Base-by-base conservation (phyloP, 1,140 invertebrate genomes). In the Macrobrachium nipponense region DNA sequence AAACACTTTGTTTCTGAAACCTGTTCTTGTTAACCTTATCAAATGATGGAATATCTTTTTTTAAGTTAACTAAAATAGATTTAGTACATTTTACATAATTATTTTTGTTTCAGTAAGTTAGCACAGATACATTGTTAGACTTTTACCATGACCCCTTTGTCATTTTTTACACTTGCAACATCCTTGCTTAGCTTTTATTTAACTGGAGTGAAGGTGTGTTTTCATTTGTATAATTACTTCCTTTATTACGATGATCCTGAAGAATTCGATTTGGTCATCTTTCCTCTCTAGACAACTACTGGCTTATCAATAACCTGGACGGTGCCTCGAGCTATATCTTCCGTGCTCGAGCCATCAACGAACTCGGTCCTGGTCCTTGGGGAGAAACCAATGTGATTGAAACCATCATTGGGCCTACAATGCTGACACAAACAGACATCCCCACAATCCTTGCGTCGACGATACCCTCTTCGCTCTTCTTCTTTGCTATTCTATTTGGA, bases 271-370 rank as follows among this genome's bases (percentile, higher is more conserved):
- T 2, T 59, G 58, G 11, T n/a, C 58, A 62, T 44, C 20, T 83
- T 44, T 64, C 27, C 60, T 86, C 90, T 91, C 23, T 89, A 93
- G 95, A 96, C 20, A 94, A 94, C 87, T 94, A 95, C 88, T 98
- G 96, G 95, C 93, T 96, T 64, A 94, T 97, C 17, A 92, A 93
- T 1, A 93, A 93, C 0, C 91, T 97, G 18, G 93, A 94, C 18
- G 86, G 89, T 8, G 90, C 91, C 87, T 91, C 89, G 3, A 93
- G 93, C 11, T 95, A 95, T 85, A 91, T 94, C 12, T 98, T 97
- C 90, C 93, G 95, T 8, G 96, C 96, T 20, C 93, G 94, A 62
- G 96, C 96, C 0, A 91, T 92, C 76, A 98, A 98, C 90, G 91
- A 92, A 18, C 94, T 96, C 90, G 97, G 97, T n/a, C 93, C 92